Base-by-base conservation (phyloP, 2,797 vertebrate genomes). In the Anisognathus igniventris region DNA sequence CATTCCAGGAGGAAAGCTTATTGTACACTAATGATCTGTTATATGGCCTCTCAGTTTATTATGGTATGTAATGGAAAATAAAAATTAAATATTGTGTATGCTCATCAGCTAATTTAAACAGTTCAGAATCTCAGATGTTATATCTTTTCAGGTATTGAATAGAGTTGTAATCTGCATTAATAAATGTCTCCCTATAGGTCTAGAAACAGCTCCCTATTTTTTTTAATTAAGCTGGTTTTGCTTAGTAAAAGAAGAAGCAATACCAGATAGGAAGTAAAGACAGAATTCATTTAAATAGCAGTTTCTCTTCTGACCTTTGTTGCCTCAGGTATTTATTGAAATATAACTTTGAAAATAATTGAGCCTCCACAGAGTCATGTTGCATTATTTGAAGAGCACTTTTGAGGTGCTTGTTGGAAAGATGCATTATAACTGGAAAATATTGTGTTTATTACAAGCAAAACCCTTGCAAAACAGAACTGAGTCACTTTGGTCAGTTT, bases 1-100 rank as follows among this genome's bases (percentile, higher is more conserved):
- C 60, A 53, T 76, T 94, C 72, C 86, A 92, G 80, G 89, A 94
- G 81, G 88, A 96, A 94, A 92, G 54, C 81, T 95, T 90, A 93
- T 92, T 86, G 79, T 90, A 58, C 37, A 6, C 68, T 96, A 94
- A 96, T 78, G 62, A 94, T 93, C 84, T 95, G 84, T 88, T 93
- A 71, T 67, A 72, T 68, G 66, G 84, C 60, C 75, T 82, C 80
- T 96, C 65, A 40, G 77, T 87, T 95, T 91, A 91, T 96, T 95
- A 86, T 78, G 71, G 73, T 87, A 78, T 62, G 62, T 85, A 79
- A 76, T 50, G 54, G 73, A 83, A 95, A 91, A 93, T 93, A 81
- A 91, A 89, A 95, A 70, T 64, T 87, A 96, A 90, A 80, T 89
- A 87, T 85, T 87, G 54, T 70, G 45, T 87, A 51, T 89, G 73